A percentile compares a stretch with the other conserved stretches of the same genome.
These are phyloP conservation scores for Platyrinchus mystaceus DNA, from an alignment of 2,797 vertebrate species.

Conservation along the genomic window DNA sequence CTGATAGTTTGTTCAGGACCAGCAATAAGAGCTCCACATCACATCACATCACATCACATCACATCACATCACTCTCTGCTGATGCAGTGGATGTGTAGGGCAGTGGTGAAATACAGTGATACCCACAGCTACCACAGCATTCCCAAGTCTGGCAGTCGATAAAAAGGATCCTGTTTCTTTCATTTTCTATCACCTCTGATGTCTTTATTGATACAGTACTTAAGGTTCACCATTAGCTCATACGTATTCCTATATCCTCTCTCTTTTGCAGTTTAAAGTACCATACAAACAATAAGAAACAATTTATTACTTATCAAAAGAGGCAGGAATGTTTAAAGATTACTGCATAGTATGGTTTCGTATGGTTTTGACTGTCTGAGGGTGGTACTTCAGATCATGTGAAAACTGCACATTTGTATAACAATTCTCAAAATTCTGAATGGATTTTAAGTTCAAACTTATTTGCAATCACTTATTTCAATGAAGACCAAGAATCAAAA, in stretches of 20 bases:
- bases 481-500: background rate
- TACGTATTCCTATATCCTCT: background rate
- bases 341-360: background rate
- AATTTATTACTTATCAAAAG: background rate
- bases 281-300: background rate
- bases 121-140: background rate
- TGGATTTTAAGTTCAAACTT: background rate
- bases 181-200: background rate
- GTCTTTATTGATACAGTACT: conserved; percentile 5
- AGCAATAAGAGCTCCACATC: conserved; percentile 10
- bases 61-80: background rate
- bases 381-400: background rate
- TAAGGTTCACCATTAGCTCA: background rate
- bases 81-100: background rate
- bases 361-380: background rate
- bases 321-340: background rate
- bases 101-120: background rate
- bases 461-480: background rate
- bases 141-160: background rate
- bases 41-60: background rate
- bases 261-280: background rate
- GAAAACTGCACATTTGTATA: background rate
- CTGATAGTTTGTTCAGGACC: conserved; percentile 33
- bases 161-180: background rate
- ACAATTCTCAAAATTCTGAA: background rate